Evolutionary conservation across 2,113 vertebrate species (phyloP), one percentile per base, ranked within the genome.

Genomic region (Octodon degus): DNA sequence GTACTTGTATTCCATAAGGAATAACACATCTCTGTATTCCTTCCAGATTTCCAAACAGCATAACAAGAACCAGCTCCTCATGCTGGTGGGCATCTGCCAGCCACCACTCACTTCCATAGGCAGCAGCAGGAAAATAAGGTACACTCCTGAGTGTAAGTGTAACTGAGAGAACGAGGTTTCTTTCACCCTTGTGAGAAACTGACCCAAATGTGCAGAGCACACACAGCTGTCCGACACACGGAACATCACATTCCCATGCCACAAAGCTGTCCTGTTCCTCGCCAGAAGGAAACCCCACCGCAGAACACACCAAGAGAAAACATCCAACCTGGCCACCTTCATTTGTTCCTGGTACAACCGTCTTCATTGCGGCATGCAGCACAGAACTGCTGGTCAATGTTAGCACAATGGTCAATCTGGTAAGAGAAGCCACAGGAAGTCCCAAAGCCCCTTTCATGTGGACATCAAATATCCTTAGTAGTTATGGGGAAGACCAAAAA

Each of bases 251-350:
- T 53, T 65, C 86, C 22, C n/a, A 90, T 10, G 34, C 13, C 63
- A 90, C 50, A 86, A 83, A 88, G 82, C 60, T 55, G 68, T 34
- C 55, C n/a, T 34, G 13, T 92, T 60, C 86, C n/a, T 50, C 25
- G 77, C 24, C 53, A 90, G 79, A 97, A 97, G 84, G 97, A 97
- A 96, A 6, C 50, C 72, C 47, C 82, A 60, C 63, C 47, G 63
- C 77, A 96, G 91, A 96, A 92, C 16, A 96, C 93, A 91, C 94
- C 30, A 86, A 53, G 72, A 98, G 93, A 96, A 96, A 97, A 27
- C 55, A 76, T 47, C 72, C 96, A 97, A 97, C 97, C 93, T 97
- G 84, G 85, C 86, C 89, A 94, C 96, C 95, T 80, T 90, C 95
- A 89, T 92, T 96, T 58, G 70, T 95, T 89, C 97, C 80, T 87